Evolutionary conservation across 2,113 vertebrate species (phyloP).

Genomic region (Scomber colias): DNA sequence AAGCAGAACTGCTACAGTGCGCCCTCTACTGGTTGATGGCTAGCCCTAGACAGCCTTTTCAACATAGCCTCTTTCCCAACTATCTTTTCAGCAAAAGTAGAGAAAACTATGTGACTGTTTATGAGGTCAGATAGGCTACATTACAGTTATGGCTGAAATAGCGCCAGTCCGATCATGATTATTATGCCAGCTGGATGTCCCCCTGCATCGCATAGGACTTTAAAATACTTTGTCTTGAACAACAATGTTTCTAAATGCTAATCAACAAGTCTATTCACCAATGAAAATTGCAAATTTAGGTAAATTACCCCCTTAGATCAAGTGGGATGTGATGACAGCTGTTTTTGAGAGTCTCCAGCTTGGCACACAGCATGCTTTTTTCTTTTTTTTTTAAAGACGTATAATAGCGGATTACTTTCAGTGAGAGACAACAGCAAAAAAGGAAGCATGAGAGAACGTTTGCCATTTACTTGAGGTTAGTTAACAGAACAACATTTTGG

Average conservation of each 20-base stretch:
- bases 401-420: constrained; percentile 64
- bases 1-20: too few species aligned
- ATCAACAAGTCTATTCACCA: constrained; percentile 13
- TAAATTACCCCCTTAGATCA: constrained; percentile 43
- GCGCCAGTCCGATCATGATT: too few species aligned
- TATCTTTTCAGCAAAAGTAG: too few species aligned
- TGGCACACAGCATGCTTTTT: constrained; percentile 7
- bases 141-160: too few species aligned
- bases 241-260: constrained; percentile 27
- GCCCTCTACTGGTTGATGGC: too few species aligned
- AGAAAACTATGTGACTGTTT: too few species aligned
- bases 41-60: too few species aligned
- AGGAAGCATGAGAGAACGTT: constrained; percentile 20
- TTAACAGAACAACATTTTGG: constrained; percentile 57
- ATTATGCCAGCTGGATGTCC: too few species aligned
- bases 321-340: constrained; percentile 51
- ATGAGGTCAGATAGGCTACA: too few species aligned
- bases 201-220: constrained; percentile 6
- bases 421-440: constrained; percentile 19
- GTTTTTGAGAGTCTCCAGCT: constrained; percentile 15
- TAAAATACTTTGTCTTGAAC: constrained; percentile 17
- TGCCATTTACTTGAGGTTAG: constrained; percentile 60
- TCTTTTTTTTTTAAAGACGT: constrained; percentile 28
- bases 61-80: too few species aligned
- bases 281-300: constrained; percentile 26